phyloP scores from a whole-genome alignment of 2,888 invertebrate species.

The Idaea straminata region DNA sequence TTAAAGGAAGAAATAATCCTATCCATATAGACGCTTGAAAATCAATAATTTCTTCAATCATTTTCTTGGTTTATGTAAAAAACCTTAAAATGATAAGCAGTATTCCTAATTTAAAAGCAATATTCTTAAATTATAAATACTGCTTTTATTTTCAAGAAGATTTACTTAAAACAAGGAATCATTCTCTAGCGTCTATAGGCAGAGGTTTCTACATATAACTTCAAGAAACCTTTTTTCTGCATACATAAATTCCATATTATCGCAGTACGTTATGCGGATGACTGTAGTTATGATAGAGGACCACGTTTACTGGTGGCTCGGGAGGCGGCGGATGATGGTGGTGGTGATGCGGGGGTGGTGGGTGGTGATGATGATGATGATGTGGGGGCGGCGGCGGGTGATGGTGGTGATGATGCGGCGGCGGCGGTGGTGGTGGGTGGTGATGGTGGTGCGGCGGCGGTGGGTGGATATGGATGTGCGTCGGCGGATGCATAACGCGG shows the following conservation, averaged over 20 bases:
- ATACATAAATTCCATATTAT: not conserved
- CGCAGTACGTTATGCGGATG: not conserved
- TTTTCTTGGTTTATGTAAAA: no score
- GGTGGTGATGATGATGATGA: slow-evolving; percentile 17
- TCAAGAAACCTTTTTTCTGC: not conserved
- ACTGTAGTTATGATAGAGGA: slow-evolving; percentile 6
- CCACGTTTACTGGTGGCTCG: not conserved
- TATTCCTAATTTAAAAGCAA: no score
- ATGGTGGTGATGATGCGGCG: slow-evolving; percentile 24
- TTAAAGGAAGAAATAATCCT: no score
- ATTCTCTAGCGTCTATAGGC: no score
- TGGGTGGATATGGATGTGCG: slow-evolving; percentile 20
- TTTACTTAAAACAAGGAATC: no score
- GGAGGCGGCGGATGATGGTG: slow-evolving; percentile 22
- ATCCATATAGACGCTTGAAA: no score
- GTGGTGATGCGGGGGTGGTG: slow-evolving; percentile 19
- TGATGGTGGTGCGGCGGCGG: slow-evolving; percentile 23
- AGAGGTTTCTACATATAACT: no score
- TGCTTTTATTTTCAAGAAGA: no score
- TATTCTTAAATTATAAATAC: no score
- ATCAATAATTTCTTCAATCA: no score
- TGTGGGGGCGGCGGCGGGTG: slow-evolving; percentile 22
- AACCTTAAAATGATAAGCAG: no score
- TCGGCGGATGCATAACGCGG: slow-evolving; percentile 23
- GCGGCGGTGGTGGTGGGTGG: slow-evolving; percentile 27